phyloP scores from a whole-genome alignment of 2,888 invertebrate genomes.

The Linnaemya vulpina region DNA sequence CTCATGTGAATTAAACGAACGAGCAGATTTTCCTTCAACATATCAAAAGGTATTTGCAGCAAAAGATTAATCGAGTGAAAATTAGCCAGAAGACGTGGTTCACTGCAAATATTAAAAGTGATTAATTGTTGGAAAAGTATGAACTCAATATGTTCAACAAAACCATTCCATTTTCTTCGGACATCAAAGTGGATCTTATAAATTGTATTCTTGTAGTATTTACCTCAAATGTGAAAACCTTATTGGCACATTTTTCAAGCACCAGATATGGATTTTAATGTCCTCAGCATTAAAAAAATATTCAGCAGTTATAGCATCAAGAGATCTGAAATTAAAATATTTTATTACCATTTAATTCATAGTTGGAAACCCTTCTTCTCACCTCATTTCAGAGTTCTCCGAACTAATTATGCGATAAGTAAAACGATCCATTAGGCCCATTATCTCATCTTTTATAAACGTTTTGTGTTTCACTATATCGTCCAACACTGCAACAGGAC shows the following conservation, averaged over 20 bases:
- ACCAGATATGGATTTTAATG: constrained; percentile 79
- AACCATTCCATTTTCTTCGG: too few relatives aligned
- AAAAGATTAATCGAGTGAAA: constrained; percentile 68
- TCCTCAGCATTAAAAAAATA: constrained; percentile 74
- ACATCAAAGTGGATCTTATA: too few relatives aligned
- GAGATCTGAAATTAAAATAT: constrained; percentile 69
- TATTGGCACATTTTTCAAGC: constrained; percentile 78
- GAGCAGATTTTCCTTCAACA: constrained; percentile 77
- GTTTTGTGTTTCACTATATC: constrained; percentile 70
- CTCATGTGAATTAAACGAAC: constrained; percentile 77
- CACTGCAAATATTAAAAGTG: constrained; percentile 69
- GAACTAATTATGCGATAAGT: constrained; percentile 78
- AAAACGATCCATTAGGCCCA: constrained; percentile 75
- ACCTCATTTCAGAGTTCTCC: constrained; percentile 79
- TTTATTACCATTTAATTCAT: neutral
- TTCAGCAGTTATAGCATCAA: constrained; percentile 74
- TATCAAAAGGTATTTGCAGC: constrained; percentile 76
- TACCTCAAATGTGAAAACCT: constrained; percentile 43
- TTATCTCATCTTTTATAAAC: constrained; percentile 74
- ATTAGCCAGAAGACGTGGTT: constrained; percentile 75
- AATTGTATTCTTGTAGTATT: neutral
- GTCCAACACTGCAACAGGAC: constrained; percentile 47
- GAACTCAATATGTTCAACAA: too few relatives aligned
- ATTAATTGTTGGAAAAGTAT: neutral
- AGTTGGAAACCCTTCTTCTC: neutral